These are phyloP conservation scores for Pantala flavescens DNA, from an alignment of 1,140 invertebrate genomes.

Conservation along the genomic window DNA sequence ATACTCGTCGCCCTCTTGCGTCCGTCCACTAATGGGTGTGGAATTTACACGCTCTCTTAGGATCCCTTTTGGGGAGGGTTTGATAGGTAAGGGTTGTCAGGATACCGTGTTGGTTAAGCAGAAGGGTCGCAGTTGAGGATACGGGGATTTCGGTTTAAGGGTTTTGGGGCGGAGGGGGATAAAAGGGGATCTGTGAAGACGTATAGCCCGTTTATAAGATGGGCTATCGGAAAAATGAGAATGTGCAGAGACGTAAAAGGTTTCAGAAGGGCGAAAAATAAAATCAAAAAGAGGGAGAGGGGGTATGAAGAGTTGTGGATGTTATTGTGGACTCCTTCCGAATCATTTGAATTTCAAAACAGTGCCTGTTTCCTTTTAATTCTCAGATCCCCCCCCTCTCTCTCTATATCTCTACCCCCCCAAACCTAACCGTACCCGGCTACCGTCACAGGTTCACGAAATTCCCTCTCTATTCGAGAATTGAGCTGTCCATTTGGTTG, in stretches of 20 bases:
- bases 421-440: background rate
- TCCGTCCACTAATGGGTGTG: too few relatives aligned
- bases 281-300: background rate
- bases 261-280: background rate
- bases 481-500: too few relatives aligned
- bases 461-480: too few relatives aligned
- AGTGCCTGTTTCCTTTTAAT: background rate
- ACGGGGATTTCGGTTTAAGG: background rate
- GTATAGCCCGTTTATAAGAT: background rate
- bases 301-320: background rate
- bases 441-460: background rate
- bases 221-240: background rate
- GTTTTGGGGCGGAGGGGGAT: background rate
- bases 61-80: background rate
- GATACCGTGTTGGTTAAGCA: background rate
- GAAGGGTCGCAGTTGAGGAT: background rate
- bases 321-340: conserved; percentile 7
- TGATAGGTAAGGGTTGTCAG: background rate
- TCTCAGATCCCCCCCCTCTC: background rate
- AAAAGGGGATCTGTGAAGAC: too few relatives aligned
- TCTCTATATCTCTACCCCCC: background rate
- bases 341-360: conserved; percentile 10
- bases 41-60: too few relatives aligned
- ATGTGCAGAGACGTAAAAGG: too few relatives aligned
- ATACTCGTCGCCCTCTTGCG: too few relatives aligned